Evolutionary conservation across 2,113 vertebrate species (phyloP).

Genomic region (Tringa solitaria): DNA sequence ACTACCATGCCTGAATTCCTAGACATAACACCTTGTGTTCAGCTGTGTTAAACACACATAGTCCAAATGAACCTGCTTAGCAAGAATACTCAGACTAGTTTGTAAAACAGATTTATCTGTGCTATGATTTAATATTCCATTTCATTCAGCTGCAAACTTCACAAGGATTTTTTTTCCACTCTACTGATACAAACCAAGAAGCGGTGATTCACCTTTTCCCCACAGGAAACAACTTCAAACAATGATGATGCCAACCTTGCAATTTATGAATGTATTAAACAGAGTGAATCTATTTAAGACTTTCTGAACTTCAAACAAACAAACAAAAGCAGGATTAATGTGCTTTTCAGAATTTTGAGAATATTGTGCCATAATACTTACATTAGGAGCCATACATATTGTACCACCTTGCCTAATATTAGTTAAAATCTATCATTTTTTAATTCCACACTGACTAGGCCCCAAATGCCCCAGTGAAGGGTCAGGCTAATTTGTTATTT

Average conservation of each 20-base stretch:
- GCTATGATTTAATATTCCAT: slow-evolving; percentile 9
- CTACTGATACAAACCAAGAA: not conserved
- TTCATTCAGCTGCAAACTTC: not conserved
- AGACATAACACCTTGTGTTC: not conserved
- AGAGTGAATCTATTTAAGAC: not conserved
- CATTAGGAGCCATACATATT: not conserved
- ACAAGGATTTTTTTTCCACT: not conserved
- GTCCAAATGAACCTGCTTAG: not conserved
- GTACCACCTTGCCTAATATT: not conserved
- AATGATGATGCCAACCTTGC: not conserved
- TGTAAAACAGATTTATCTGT: not conserved
- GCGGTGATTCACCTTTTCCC: not conserved
- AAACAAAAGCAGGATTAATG: not conserved
- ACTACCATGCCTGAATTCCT: not conserved
- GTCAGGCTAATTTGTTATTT: not conserved
- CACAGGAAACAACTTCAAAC: not conserved
- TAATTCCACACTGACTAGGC: not conserved
- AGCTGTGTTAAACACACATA: not conserved
- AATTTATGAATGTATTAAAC: not conserved
- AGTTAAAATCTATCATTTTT: not conserved
- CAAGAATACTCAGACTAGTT: not conserved
- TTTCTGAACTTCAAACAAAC: not conserved
- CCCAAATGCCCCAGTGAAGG: not conserved
- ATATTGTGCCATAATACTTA: not conserved
- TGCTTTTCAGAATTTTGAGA: not conserved